Percentiles rank a stretch among this genome's conserved stretches.
These are phyloP conservation scores for Uropetala carovei DNA, from an alignment of 2,888 invertebrate genomes.

Conservation along the genomic window DNA sequence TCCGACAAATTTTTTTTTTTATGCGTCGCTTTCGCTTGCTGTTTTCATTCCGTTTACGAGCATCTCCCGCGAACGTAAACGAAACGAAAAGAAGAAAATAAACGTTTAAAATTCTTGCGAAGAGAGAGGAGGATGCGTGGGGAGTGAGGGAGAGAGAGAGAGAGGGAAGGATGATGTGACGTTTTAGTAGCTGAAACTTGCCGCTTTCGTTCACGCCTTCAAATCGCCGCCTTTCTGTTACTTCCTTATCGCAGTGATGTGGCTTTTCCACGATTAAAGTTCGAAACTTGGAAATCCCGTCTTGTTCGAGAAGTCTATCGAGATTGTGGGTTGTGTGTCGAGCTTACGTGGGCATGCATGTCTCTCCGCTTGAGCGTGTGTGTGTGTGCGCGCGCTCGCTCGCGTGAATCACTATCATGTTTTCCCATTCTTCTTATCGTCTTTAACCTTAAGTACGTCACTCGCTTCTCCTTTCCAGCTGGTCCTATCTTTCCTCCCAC, in stretches of 20 bases:
- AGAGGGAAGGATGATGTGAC: too few relatives aligned
- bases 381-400: not conserved
- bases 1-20: too few relatives aligned
- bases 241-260: not conserved
- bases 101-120: too few relatives aligned
- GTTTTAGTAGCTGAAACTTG: too few relatives aligned
- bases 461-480: not conserved
- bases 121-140: too few relatives aligned
- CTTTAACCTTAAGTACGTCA: not conserved
- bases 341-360: not conserved
- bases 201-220: too few relatives aligned
- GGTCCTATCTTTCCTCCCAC: not conserved
- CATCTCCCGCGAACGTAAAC: too few relatives aligned
- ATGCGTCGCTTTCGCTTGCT: too few relatives aligned
- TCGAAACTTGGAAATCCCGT: not conserved
- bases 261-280: not conserved
- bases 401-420: not conserved
- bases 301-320: not conserved
- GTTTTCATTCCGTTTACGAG: too few relatives aligned
- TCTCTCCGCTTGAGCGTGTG: not conserved
- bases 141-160: too few relatives aligned
- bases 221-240: too few relatives aligned
- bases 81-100: too few relatives aligned
- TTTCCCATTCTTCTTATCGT: not conserved
- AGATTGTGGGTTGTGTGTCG: not conserved